These are phyloP conservation scores for Lapara coniferarum DNA, from an alignment of 2,888 invertebrate genomes.

Conservation along the genomic window DNA sequence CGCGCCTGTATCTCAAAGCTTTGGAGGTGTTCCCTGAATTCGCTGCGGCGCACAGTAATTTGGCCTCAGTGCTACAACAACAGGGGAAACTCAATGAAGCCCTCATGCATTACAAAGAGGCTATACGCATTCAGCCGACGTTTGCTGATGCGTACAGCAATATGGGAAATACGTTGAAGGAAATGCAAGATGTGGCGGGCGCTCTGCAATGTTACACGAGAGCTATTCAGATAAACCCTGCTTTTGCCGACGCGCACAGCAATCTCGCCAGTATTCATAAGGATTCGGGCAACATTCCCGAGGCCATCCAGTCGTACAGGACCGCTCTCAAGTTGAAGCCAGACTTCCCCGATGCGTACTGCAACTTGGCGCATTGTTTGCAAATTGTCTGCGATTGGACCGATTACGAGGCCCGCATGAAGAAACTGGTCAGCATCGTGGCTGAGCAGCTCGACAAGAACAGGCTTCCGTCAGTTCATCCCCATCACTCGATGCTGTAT, in stretches of 20 bases:
- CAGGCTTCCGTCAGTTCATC: slow-evolving; percentile 98
- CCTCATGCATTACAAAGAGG: slow-evolving; percentile 99
- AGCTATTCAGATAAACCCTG: slow-evolving; percentile 99
- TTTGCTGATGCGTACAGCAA: slow-evolving; percentile 99
- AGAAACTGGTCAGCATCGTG: slow-evolving; percentile 97
- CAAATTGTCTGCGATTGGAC: slow-evolving; percentile 99
- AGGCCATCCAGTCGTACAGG: slow-evolving; percentile 98
- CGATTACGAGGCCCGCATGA: slow-evolving; percentile 98
- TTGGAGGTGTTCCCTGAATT: slow-evolving; percentile 99
- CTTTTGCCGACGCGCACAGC: slow-evolving; percentile 99
- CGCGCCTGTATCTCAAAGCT: slow-evolving; percentile 95
- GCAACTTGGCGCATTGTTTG: slow-evolving; percentile 98
- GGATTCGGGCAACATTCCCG: slow-evolving; percentile 99
- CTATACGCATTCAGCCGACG: slow-evolving; percentile 98
- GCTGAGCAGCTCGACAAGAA: slow-evolving; percentile 99
- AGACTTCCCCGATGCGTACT: slow-evolving; percentile 99
- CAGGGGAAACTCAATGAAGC: slow-evolving; percentile 99
- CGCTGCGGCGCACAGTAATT: slow-evolving; percentile 99
- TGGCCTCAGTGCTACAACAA: slow-evolving; percentile 99
- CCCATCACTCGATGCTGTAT: slow-evolving; percentile 99
- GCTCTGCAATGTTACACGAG: slow-evolving; percentile 99
- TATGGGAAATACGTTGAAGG: slow-evolving; percentile 99
- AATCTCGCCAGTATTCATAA: slow-evolving; percentile 99
- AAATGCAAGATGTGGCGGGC: slow-evolving; percentile 99
- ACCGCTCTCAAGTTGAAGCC: slow-evolving; percentile 99